phyloP scores from a whole-genome alignment of 2,113 vertebrate genomes.

The Chloropsis cyanopogon region DNA sequence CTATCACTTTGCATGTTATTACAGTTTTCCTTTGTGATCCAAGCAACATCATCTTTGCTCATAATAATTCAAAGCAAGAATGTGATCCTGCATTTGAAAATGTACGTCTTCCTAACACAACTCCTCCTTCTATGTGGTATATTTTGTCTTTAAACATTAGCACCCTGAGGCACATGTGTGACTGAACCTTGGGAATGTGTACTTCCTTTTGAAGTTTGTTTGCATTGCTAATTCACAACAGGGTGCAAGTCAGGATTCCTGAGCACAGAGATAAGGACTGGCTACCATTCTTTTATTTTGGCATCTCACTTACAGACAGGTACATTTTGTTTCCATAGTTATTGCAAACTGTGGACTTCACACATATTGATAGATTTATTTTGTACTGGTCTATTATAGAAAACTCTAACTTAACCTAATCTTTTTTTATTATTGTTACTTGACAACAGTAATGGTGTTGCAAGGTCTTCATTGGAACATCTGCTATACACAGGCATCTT shows the following conservation, averaged over 20 bases:
- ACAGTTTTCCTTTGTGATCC: neutral
- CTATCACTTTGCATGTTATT: neutral
- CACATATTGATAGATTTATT: neutral
- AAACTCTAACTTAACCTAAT: neutral
- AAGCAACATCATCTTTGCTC: neutral
- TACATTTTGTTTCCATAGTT: neutral
- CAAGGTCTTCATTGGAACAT: neutral
- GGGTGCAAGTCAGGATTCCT: neutral
- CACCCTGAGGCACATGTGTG: neutral
- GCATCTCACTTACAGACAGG: neutral
- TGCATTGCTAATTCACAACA: conserved; percentile 26
- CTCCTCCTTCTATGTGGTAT: neutral
- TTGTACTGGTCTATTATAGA: neutral
- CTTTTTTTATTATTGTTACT: neutral
- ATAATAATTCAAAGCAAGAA: neutral
- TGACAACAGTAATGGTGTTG: neutral
- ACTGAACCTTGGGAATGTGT: neutral
- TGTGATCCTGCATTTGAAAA: neutral
- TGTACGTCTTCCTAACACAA: neutral
- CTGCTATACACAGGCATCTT: neutral
- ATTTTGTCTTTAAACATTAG: conserved; percentile 15
- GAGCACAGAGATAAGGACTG: neutral
- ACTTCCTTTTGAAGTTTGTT: conserved; percentile 30
- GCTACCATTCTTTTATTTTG: neutral
- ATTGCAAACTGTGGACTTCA: neutral